Evolutionary conservation across 2,888 invertebrate species (phyloP), one percentile per base, ranked within the genome.

Genomic region (Malthinus flaveolus): DNA sequence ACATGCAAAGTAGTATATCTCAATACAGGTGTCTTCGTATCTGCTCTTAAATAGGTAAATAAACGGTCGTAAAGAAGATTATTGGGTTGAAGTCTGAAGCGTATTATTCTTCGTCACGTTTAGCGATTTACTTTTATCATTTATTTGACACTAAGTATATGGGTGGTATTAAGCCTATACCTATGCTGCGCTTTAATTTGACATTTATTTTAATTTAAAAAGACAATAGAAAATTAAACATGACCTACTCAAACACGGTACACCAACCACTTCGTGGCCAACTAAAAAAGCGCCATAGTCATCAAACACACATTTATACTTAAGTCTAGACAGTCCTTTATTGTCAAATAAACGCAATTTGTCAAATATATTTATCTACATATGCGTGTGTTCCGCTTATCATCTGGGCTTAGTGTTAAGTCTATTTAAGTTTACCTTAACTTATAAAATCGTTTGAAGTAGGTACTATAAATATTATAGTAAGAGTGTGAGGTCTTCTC

Each of bases 331-430:
- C 23, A 23, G 23, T 23, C 23, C 5, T 23, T 23, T 23, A 23
- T 23, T 23, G 23, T 23, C 23, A 23, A 23, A 23, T 23, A 23
- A 23, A 23, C 23, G 23, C 23, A 23, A 23, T 23, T 23, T 23
- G 23, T 23, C 23, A 23, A 23, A 23, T 23, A 23, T 23, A 23
- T 23, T 23, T 23, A 23, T 23, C 23, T 23, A 23, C 23, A 23
- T 62, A 44, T 59, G 64, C 62, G 64, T 64, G 64, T 62, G 64
- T 60, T 64, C 64, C 59, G 62, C 62, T 64, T 65, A 65, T 65
- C 60, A 65, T 46, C 56, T 49, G 56, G 63, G 63, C 56, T 64
- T 61, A 61, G 54, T 53, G 33, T 23, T 61, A 60, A 58, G 55
- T 61, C 63, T 61, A 63, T 61, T 61, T 61, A 56, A 42, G 63